Evolutionary conservation across 2,888 invertebrate species (phyloP), one percentile per base, ranked within the genome.

Genomic region (Ophonus ardosiacus): DNA sequence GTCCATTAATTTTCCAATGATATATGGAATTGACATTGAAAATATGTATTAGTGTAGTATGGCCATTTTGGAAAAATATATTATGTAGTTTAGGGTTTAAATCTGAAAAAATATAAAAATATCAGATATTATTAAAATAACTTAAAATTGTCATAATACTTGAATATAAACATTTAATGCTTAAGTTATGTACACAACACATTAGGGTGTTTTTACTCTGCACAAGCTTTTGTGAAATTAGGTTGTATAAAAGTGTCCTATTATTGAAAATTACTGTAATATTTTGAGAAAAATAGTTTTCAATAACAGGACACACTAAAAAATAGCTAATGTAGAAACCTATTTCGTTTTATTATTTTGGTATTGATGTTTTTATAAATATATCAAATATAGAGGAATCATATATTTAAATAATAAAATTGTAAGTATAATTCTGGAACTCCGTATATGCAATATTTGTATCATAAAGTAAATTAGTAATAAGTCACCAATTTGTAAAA

Each of bases 401-500:
- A 43, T 40, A 68, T 65, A 65, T 63, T 24, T 24, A 63, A 40
- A 40, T 74, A 74, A 43, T 43, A 74, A 74, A 74, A 74, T 13
- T 68, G 31, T 74, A 71, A n/a, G 17, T 40, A 43, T 74, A 15
- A 43, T 43, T 74, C 43, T 74, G 71, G 18, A 74, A 74, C 13
- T 74, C 71, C 71, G 40, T 31, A 57, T 57, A 78, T 57, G 57
- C 56, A 78, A 78, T 78, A 78, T 81, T 80, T 81, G 81, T 81
- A 81, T 40, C 7, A 81, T 81, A 78, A 78, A 7, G 10, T 78
- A 63, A 81, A 43, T 8, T 80, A 80, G 61, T 40, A 63, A 65
- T 81, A 81, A 81, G 81, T 51, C 81, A 81, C 81, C 7, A 65
- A 63, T 81, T 81, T 81, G 63, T 63, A 65, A 63, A 63, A 65